These are phyloP conservation scores for Apodemus speciosus DNA, from an alignment of 2,113 vertebrate species.

Conservation along the genomic window DNA sequence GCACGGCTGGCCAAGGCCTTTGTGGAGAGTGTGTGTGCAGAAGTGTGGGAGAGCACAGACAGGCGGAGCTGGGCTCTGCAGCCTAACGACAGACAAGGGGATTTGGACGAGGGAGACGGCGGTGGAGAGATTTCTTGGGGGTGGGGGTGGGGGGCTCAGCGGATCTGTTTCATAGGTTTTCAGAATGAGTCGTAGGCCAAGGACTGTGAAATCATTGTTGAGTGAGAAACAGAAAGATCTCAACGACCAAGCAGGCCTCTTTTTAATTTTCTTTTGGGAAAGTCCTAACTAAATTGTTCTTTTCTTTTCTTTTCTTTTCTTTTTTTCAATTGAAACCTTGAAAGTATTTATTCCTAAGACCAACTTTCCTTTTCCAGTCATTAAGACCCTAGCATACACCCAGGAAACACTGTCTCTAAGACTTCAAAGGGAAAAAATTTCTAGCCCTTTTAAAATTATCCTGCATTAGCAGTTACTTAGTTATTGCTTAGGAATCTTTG, in stretches of 20 bases:
- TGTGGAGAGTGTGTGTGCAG: not conserved
- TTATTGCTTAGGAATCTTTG: not conserved
- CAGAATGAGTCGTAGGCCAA: not conserved
- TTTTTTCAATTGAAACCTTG: not conserved
- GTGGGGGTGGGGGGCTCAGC: not conserved
- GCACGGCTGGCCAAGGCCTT: not conserved
- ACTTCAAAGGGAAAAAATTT: not conserved
- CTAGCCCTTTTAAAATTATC: constrained; percentile 53
- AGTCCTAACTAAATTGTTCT: not conserved
- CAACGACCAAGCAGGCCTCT: constrained; percentile 1
- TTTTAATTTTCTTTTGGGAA: not conserved
- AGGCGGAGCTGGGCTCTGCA: not conserved
- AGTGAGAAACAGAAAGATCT: constrained; percentile 22
- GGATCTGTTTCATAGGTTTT: not conserved
- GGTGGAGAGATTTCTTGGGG: not conserved
- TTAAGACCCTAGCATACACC: not conserved
- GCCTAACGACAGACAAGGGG: not conserved
- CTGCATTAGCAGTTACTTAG: not conserved
- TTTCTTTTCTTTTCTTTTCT: not conserved
- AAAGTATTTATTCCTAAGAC: not conserved
- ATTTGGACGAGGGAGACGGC: not conserved
- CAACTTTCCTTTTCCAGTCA: not conserved
- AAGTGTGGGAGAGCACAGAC: not conserved
- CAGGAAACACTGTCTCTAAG: not conserved
- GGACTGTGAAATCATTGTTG: constrained; percentile 3